These are phyloP conservation scores for Hippoglossus hippoglossus DNA, from an alignment of 2,797 vertebrate genomes.

Conservation along the genomic window DNA sequence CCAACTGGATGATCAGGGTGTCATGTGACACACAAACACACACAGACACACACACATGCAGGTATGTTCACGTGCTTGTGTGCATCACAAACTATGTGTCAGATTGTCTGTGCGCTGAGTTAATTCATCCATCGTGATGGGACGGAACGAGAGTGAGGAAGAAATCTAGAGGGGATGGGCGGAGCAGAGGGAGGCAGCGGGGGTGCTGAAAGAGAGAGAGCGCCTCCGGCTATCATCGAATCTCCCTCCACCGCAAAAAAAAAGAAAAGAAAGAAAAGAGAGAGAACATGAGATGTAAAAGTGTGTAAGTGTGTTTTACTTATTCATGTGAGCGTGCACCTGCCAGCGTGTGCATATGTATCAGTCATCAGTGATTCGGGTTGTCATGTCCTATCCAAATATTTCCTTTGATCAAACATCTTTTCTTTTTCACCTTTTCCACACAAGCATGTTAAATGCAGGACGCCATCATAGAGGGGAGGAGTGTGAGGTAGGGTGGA, in stretches of 20 bases:
- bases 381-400: constrained; percentile 43
- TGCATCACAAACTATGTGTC: constrained; percentile 3
- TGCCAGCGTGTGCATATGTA: background rate
- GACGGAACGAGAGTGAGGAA: constrained; percentile 10
- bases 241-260: constrained; percentile 20
- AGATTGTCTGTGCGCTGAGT: constrained; percentile 5
- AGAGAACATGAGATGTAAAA: background rate
- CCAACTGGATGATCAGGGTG: constrained; percentile 37
- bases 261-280: background rate
- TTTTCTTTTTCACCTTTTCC: constrained; percentile 31
- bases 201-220: constrained; percentile 30
- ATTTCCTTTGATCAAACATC: constrained; percentile 54
- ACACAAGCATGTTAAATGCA: constrained; percentile 35
- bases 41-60: background rate
- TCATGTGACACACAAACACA: constrained; percentile 29
- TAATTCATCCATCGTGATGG: constrained; percentile 27
- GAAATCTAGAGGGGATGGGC: background rate
- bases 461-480: background rate
- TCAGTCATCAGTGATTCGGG: constrained; percentile 43
- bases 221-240: constrained; percentile 56
- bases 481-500: background rate
- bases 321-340: constrained; percentile 8
- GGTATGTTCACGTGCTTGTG: background rate
- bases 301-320: constrained; percentile 6
- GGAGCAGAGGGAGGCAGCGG: background rate